Evolutionary conservation across 2,113 vertebrate genomes (phyloP).

Genomic region (Heteronetta atricapilla): DNA sequence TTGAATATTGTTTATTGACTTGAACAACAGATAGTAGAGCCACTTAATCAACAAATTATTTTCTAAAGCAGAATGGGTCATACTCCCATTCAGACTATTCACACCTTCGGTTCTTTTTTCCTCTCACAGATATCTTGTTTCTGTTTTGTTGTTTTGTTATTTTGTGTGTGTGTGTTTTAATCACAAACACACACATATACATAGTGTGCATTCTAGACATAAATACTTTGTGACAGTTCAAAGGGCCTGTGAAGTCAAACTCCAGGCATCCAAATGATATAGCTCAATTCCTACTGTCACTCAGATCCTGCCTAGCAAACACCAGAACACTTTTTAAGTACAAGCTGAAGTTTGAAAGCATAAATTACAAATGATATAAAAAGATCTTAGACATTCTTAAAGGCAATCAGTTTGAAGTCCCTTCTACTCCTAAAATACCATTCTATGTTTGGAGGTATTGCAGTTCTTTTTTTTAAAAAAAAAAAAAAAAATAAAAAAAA

Average conservation of each 20-base stretch:
- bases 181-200: neutral
- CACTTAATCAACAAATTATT: neutral
- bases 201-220: neutral
- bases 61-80: neutral
- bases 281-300: neutral
- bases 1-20: neutral
- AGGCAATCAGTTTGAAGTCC: neutral
- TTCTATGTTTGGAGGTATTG: neutral
- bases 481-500: neutral
- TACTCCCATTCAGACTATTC: neutral
- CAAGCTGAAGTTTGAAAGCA: neutral
- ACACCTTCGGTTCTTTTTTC: neutral
- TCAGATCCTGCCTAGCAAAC: neutral
- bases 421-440: neutral
- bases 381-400: neutral
- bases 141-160: too few species aligned
- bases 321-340: neutral
- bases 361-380: neutral
- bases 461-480: neutral
- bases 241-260: neutral
- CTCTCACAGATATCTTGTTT: neutral
- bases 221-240: neutral
- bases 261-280: neutral
- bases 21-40: neutral
- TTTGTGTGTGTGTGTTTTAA: neutral